Evolutionary conservation across 1,140 invertebrate genomes (phyloP).

Genomic region (Pararge aegeria): DNA sequence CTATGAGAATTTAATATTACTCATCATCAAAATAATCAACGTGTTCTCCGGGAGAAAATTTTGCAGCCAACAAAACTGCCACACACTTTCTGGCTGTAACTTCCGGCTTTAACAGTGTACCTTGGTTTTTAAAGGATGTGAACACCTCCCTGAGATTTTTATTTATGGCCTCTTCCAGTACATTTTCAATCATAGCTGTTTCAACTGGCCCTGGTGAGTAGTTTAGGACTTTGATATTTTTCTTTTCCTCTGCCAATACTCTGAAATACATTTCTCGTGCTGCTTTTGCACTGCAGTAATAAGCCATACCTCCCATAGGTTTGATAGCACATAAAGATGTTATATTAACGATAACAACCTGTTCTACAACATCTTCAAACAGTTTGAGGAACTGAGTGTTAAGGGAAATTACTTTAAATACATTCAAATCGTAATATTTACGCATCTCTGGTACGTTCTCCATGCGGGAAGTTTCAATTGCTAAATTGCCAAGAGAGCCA

Average conservation of each 20-base stretch:
- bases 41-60: conserved; percentile 90
- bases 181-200: conserved; percentile 92
- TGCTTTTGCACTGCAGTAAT: conserved; percentile 94
- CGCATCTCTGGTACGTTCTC: conserved; percentile 82
- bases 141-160: conserved; percentile 82
- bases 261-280: conserved; percentile 96
- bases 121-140: conserved; percentile 77
- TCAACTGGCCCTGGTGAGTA: conserved; percentile 97
- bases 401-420: conserved; percentile 88
- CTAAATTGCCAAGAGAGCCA: conserved; percentile 89
- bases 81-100: conserved; percentile 89
- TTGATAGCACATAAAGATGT: conserved; percentile 91
- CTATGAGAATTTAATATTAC: conserved; percentile 29
- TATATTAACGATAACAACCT: conserved; percentile 89
- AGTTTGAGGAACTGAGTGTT: conserved; percentile 89
- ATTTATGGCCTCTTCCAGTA: conserved; percentile 82
- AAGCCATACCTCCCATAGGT: conserved; percentile 87
- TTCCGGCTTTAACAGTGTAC: conserved; percentile 86
- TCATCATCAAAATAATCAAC: conserved; percentile 91
- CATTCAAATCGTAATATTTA: conserved; percentile 88
- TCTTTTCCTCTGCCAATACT: conserved; percentile 91
- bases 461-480: conserved; percentile 81
- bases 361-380: conserved; percentile 78
- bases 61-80: conserved; percentile 84
- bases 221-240: conserved; percentile 88